phyloP scores from a whole-genome alignment of 2,113 vertebrate genomes.

The Apteryx owenii region DNA sequence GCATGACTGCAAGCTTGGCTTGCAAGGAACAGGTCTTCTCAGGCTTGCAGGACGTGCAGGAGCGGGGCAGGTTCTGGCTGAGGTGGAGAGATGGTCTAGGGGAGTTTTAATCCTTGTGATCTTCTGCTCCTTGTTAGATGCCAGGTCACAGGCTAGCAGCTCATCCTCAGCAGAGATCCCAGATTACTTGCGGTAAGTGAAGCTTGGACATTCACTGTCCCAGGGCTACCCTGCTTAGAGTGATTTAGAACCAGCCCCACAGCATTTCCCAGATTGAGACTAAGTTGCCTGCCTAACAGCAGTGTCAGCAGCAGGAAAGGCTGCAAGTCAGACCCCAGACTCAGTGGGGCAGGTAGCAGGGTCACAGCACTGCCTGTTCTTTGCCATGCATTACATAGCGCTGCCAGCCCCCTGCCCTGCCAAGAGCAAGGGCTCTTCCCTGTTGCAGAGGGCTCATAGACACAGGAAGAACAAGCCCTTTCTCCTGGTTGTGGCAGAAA shows the following conservation, averaged over 20 bases:
- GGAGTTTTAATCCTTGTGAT: neutral
- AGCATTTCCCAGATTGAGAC: rapidly evolving
- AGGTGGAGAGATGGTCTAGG: neutral
- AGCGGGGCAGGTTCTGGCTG: rapidly evolving
- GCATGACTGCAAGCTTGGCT: rapidly evolving
- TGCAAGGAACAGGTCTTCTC: neutral
- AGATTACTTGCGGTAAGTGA: conserved; percentile 86
- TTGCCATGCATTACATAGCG: neutral
- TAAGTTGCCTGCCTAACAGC: neutral
- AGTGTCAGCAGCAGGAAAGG: rapidly evolving
- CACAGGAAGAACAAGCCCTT: neutral
- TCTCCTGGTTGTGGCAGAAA: conserved; percentile 67
- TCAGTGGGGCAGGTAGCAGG: neutral
- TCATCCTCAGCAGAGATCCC: conserved; percentile 72
- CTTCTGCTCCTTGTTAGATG: neutral
- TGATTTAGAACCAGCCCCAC: neutral
- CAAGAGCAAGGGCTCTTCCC: neutral
- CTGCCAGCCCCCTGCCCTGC: neutral
- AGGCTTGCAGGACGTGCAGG: no score
- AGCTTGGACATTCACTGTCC: neutral
- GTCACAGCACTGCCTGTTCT: rapidly evolving
- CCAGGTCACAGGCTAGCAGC: neutral
- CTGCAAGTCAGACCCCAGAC: neutral
- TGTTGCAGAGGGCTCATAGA: neutral
- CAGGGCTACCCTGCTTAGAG: neutral